Conservation (phyloP, 2,888 invertebrate species). For the Unio delphinus region DNA sequence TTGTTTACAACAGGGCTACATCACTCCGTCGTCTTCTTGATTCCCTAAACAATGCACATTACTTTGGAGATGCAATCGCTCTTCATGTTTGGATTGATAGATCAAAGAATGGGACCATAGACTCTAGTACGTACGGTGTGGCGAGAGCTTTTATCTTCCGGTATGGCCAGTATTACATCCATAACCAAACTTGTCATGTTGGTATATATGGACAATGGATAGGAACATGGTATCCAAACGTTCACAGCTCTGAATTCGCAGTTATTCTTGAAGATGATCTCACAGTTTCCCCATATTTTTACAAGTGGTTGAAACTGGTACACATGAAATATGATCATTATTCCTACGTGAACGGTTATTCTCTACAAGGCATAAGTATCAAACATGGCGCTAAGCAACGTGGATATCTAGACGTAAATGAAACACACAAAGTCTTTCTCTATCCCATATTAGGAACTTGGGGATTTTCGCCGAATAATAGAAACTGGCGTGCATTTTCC, state of each 20-base stretch:
- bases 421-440: constrained; percentile 30
- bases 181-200: constrained; percentile 32
- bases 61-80: constrained; percentile 23
- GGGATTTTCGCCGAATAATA: constrained; percentile 51
- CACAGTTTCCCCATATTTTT: constrained; percentile 52
- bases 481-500: constrained; percentile 43
- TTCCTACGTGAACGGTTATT: constrained; percentile 44
- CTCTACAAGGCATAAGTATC: constrained; percentile 48
- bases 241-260: constrained; percentile 48
- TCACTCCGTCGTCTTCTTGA: constrained; percentile 31
- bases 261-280: constrained; percentile 62
- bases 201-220: constrained; percentile 48
- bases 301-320: constrained; percentile 55
- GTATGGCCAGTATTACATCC: constrained; percentile 29
- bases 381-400: constrained; percentile 27
- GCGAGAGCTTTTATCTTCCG: constrained; percentile 27
- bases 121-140: constrained; percentile 13
- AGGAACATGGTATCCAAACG: constrained; percentile 49
- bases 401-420: constrained; percentile 17
- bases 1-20: constrained; percentile 34
- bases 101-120: constrained; percentile 24
- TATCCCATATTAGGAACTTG: constrained; percentile 57
- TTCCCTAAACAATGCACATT: constrained; percentile 34
- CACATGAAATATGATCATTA: constrained; percentile 43
- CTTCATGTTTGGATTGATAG: constrained; percentile 46